These are phyloP conservation scores for Sitta europaea DNA, from an alignment of 2,113 vertebrate species.

Conservation along the genomic window DNA sequence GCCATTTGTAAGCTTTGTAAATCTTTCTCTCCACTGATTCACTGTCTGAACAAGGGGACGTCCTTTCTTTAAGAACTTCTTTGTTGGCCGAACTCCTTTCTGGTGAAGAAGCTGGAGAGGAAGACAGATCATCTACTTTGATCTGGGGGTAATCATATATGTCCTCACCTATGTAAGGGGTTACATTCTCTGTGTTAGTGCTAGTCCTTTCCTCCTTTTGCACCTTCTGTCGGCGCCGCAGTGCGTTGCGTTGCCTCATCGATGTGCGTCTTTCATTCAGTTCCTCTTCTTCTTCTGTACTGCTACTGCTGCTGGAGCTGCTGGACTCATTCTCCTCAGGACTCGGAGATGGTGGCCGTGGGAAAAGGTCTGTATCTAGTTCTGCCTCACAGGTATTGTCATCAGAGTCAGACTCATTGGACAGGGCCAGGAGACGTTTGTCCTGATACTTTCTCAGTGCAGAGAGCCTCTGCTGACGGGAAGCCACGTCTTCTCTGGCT, in stretches of 20 bases:
- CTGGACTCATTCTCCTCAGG: conserved; percentile 87
- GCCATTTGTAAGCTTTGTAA: conserved; percentile 83
- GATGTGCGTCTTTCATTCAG: conserved; percentile 81
- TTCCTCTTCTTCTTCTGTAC: conserved; percentile 78
- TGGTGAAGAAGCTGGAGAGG: conserved; percentile 82
- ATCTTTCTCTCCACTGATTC: conserved; percentile 82
- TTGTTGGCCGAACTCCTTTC: conserved; percentile 66
- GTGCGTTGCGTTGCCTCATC: conserved; percentile 85
- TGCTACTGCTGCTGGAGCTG: conserved; percentile 85
- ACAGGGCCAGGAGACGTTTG: conserved; percentile 83
- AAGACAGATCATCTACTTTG: conserved; percentile 86
- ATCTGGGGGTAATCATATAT: conserved; percentile 90
- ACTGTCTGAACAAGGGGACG: conserved; percentile 71
- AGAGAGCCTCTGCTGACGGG: conserved; percentile 77
- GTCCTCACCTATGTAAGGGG: conserved; percentile 84
- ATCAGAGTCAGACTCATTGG: conserved; percentile 87
- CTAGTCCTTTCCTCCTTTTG: conserved; percentile 79
- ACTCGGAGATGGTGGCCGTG: conserved; percentile 88
- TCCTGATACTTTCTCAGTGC: conserved; percentile 81
- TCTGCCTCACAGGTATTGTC: conserved; percentile 79
- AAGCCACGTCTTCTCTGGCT: conserved; percentile 67
- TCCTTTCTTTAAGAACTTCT: conserved; percentile 67
- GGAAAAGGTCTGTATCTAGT: conserved; percentile 85
- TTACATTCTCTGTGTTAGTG: conserved; percentile 48
- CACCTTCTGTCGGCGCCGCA: conserved; percentile 78